These are phyloP conservation scores for Aurelia aurita complex sp. Pacific DNA, from an alignment of 30 jellyfish, hydroid and myxozoan species.

Conservation along the genomic window DNA sequence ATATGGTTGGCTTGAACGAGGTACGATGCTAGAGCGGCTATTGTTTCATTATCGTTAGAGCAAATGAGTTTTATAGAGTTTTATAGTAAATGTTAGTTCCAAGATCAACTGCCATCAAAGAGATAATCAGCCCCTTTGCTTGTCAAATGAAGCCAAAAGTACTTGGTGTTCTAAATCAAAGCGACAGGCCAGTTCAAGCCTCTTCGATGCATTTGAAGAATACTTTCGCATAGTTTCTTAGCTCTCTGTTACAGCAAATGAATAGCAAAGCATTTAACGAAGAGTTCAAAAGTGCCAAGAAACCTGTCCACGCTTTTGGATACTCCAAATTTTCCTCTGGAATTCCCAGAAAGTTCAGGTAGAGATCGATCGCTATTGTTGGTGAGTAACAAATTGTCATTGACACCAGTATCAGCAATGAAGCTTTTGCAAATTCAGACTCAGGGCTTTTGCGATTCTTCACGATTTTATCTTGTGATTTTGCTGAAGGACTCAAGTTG, in stretches of 20 bases:
- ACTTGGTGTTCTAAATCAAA: too few relatives aligned
- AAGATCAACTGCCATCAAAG: too few relatives aligned
- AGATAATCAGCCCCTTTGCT: too few relatives aligned
- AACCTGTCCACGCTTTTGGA: background rate
- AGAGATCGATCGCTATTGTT: background rate
- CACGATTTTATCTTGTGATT: background rate
- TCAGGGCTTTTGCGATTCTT: background rate
- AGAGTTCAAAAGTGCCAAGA: conserved; percentile 8
- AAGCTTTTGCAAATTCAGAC: background rate
- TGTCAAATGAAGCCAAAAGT: too few relatives aligned
- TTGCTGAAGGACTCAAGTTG: too few relatives aligned
- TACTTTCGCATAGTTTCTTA: background rate
- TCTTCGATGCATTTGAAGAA: background rate
- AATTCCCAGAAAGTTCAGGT: background rate
- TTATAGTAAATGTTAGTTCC: too few relatives aligned
- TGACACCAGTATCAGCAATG: background rate
- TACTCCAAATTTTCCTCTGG: background rate
- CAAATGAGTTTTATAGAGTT: too few relatives aligned
- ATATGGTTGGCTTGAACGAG: too few relatives aligned
- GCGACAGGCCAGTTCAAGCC: too few relatives aligned
- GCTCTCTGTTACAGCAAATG: conserved; percentile 2
- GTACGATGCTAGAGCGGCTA: too few relatives aligned
- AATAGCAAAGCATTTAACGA: conserved; percentile 14
- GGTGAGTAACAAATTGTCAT: background rate
- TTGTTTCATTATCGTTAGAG: too few relatives aligned